phyloP scores from a whole-genome alignment of 1,140 invertebrate species.

The Drosophila mojavensis region DNA sequence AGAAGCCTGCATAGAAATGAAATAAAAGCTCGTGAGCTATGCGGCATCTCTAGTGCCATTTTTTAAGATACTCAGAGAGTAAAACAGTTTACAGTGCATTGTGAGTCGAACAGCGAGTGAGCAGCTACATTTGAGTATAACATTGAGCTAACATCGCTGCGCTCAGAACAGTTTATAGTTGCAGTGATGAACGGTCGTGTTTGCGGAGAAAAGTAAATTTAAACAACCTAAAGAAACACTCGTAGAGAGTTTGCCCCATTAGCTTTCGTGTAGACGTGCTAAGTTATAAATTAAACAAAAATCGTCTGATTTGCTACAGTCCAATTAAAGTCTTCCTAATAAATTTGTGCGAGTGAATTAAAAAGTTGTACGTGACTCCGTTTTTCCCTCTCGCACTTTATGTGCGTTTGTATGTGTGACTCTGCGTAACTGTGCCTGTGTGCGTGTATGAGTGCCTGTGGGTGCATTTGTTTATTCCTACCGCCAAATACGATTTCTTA shows the following conservation, averaged over 20 bases:
- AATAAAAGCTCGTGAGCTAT: neutral
- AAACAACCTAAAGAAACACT: slow-evolving; percentile 19
- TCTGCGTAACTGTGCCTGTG: slow-evolving; percentile 2
- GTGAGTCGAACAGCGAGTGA: slow-evolving; percentile 16
- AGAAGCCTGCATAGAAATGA: neutral
- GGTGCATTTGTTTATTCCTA: slow-evolving; percentile 59
- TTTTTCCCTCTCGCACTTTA: neutral
- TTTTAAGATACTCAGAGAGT: neutral
- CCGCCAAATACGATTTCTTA: slow-evolving; percentile 42
- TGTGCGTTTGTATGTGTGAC: neutral
- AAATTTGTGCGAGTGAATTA: neutral
- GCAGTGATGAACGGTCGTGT: slow-evolving; percentile 39
- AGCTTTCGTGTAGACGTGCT: slow-evolving; percentile 35
- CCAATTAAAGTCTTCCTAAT: slow-evolving; percentile 2
- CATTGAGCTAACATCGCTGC: slow-evolving; percentile 2
- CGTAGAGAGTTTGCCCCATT: slow-evolving; percentile 26
- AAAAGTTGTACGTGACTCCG: slow-evolving; percentile 10
- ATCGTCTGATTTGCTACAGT: slow-evolving; percentile 16
- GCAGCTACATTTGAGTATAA: slow-evolving; percentile 20
- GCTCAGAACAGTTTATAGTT: slow-evolving; percentile 35
- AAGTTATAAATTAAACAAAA: slow-evolving; percentile 49
- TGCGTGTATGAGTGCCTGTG: slow-evolving; percentile 21
- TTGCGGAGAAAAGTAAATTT: slow-evolving; percentile 30
- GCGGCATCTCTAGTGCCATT: neutral
- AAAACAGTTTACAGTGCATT: slow-evolving; percentile 9